A percentile compares a stretch with the other conserved stretches of the same genome.
Conservation (phyloP, 2,113 vertebrate genomes). For the Amazona vittata region DNA sequence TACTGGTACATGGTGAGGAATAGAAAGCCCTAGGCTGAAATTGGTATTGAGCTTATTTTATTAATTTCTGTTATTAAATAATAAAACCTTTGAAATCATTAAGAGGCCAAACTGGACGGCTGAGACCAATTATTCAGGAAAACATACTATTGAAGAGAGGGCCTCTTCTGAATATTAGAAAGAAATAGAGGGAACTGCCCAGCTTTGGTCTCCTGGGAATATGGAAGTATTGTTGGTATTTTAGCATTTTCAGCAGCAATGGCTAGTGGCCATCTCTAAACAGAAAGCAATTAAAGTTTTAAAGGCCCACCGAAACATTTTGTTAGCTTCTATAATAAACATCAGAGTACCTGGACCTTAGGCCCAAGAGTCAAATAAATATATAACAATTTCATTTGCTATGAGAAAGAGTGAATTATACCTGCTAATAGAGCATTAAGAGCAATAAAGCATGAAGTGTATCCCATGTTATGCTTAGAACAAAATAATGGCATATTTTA, state of each 20-base stretch:
- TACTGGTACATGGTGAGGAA: background rate
- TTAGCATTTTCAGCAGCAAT: background rate
- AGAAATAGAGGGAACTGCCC: background rate
- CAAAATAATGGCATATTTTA: background rate
- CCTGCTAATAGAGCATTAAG: background rate
- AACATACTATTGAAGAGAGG: background rate
- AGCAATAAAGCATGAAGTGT: background rate
- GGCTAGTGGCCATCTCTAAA: background rate
- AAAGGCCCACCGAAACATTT: background rate
- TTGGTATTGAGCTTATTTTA: background rate
- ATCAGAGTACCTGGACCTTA: background rate
- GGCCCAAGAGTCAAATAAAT: background rate
- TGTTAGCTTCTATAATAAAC: background rate
- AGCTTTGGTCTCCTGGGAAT: background rate
- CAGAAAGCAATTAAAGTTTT: background rate
- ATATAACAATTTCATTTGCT: background rate
- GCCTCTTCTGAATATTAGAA: background rate
- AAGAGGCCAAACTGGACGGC: background rate
- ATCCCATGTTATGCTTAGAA: background rate
- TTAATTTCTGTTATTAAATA: conserved; percentile 27
- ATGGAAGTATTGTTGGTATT: background rate
- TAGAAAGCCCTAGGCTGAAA: background rate
- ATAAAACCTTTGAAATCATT: conserved; percentile 1
- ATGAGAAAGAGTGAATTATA: background rate
- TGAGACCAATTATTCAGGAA: background rate